Evolutionary conservation across 1,140 invertebrate genomes (phyloP), one percentile per base, ranked within the genome.

Genomic region (Sycophila sp.): DNA sequence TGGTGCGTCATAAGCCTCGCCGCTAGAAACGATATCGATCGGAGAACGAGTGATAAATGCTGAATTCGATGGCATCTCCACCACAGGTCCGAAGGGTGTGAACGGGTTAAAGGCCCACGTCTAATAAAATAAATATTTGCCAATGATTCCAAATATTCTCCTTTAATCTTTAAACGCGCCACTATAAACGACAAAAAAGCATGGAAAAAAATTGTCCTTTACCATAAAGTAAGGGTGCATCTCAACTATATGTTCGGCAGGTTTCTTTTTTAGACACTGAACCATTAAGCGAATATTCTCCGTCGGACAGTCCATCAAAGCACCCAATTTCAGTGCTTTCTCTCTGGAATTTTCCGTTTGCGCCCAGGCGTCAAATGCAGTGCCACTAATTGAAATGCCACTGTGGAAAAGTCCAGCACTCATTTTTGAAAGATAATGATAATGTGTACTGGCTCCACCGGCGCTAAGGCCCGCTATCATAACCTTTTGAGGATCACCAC

Each of bases 41-140:
- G 90, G 89, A 60, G 87, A 80, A 63, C 85, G 76, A 0, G 79
- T 78, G 0, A 91, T 73, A 78, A 91, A 91, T 0, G 88, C 78
- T 8, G 80, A 68, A 0, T 81, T 70, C 2, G 77, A 74, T 0
- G 71, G 51, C 2, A 78, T 73, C 70, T 90, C 89, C 0, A 87
- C 77, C 0, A 87, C 86, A 13, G 89, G 88, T 0, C 84, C 88
- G 80, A 89, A 90, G 1, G 62, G 62, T 8, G 62, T 36, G 11
- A 38, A 51, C 17, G 13, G 19, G 3, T 51, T 49, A 24, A 64
- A 26, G 0, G 34, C 8, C 62, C 28, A 64, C 3, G 62, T 42
- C 62, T 64, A 24, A n/a, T n/a, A n/a, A n/a, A n/a, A n/a, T n/a
- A n/a, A n/a, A n/a, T n/a, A n/a, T n/a, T n/a, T n/a, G n/a, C n/a